phyloP scores from a whole-genome alignment of 2,888 invertebrate genomes.

The Nomada lathburiana region DNA sequence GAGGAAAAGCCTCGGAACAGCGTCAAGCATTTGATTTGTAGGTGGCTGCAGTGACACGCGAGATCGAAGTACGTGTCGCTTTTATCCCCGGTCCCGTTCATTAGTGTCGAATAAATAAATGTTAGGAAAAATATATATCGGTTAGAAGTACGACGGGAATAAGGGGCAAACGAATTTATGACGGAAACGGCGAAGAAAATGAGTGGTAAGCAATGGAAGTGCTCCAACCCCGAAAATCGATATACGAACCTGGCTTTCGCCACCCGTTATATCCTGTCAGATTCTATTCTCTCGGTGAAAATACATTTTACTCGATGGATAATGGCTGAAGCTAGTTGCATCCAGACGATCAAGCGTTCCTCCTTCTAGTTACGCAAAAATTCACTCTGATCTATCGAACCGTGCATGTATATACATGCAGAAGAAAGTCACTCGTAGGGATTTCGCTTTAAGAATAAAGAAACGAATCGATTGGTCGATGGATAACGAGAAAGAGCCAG shows the following conservation, averaged over 20 bases:
- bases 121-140: slow-evolving; percentile 18
- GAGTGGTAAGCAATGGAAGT: slow-evolving; percentile 52
- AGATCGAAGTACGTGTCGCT: slow-evolving; percentile 40
- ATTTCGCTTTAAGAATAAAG: no score
- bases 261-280: slow-evolving; percentile 32
- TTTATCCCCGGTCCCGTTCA: slow-evolving; percentile 61
- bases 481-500: not conserved
- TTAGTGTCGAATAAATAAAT: slow-evolving; percentile 60
- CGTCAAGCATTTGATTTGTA: slow-evolving; percentile 73
- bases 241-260: slow-evolving; percentile 36
- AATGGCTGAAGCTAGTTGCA: slow-evolving; percentile 25
- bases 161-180: slow-evolving; percentile 8
- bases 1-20: slow-evolving; percentile 47
- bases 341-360: slow-evolving; percentile 22
- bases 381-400: not conserved
- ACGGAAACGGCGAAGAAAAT: slow-evolving; percentile 61
- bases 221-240: slow-evolving; percentile 38
- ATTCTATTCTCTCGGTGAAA: slow-evolving; percentile 40
- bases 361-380: not conserved
- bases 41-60: slow-evolving; percentile 46
- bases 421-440: no score
- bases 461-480: not conserved
- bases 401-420: not conserved
- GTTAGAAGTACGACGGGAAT: slow-evolving; percentile 35
- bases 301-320: slow-evolving; percentile 28